A percentile compares a stretch with the other conserved stretches of the same genome.
Conservation (phyloP, 2,797 vertebrate genomes). For the Helicolenus hilgendorfi region DNA sequence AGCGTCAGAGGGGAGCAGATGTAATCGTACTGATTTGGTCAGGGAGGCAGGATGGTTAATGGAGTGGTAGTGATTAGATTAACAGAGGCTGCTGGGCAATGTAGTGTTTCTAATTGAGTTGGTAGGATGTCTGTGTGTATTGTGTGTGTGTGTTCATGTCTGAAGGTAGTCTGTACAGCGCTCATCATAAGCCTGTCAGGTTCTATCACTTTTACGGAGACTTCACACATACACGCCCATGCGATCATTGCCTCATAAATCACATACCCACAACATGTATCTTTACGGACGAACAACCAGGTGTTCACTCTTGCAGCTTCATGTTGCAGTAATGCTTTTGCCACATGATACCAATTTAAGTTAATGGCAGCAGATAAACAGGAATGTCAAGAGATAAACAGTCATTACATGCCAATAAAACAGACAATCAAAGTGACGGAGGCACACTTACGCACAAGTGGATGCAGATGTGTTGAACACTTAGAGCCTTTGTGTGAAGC, state of each 20-base stretch:
- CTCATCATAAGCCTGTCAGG: conserved; percentile 19
- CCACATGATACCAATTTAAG: conserved; percentile 48
- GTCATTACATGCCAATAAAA: conserved; percentile 49
- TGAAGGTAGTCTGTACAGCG: neutral
- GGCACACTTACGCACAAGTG: conserved; percentile 1
- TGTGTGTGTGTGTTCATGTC: neutral
- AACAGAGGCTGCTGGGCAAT: conserved; percentile 64
- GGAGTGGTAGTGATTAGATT: conserved; percentile 77
- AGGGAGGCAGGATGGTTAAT: conserved; percentile 66
- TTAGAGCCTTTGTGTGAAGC: neutral
- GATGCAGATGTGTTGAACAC: conserved; percentile 18
- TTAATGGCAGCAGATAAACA: conserved; percentile 62
- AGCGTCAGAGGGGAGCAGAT: conserved; percentile 45
- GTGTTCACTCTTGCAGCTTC: conserved; percentile 35
- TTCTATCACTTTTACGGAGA: conserved; percentile 4
- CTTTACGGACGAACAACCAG: neutral
- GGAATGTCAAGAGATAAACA: conserved; percentile 47
- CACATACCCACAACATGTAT: neutral
- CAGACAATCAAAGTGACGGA: conserved; percentile 7
- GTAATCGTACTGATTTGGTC: conserved; percentile 61
- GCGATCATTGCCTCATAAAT: conserved; percentile 48
- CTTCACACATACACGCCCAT: neutral
- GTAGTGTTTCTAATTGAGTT: conserved; percentile 78
- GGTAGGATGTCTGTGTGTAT: conserved; percentile 19
- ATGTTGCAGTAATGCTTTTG: conserved; percentile 16